Conservation (phyloP, 2,797 vertebrate genomes). For the Meriones psammophilus region DNA sequence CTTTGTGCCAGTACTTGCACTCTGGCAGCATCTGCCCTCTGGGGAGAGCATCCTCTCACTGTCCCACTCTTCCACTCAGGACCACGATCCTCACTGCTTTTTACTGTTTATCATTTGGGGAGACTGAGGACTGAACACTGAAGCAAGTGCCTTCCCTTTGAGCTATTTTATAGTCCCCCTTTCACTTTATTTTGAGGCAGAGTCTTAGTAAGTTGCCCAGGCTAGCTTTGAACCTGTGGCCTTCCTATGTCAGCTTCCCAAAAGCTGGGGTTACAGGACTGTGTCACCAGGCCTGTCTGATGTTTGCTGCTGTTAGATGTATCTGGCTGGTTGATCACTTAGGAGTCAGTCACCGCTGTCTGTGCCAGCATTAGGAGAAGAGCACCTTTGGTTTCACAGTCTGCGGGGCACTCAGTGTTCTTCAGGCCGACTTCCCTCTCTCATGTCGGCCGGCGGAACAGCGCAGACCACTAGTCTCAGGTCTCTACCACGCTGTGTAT, state of each 20-base stretch:
- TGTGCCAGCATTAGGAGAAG: neutral
- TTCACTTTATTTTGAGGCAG: neutral
- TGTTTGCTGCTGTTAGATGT: neutral
- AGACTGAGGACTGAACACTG: neutral
- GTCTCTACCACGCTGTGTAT: neutral
- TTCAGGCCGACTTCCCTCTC: neutral
- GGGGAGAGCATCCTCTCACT: fast-evolving
- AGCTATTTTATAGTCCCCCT: neutral
- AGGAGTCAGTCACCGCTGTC: neutral
- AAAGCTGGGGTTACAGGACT: neutral
- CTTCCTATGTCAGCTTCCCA: neutral
- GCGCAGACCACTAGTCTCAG: too few species aligned
- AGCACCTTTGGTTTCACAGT: neutral
- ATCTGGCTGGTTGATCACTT: neutral
- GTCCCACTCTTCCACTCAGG: neutral
- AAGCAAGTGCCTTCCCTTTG: too few species aligned
- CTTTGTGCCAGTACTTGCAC: fast-evolving
- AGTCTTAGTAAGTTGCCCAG: neutral
- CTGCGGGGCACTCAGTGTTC: too few species aligned
- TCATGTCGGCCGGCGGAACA: neutral
- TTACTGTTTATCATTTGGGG: neutral
- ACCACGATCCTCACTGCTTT: too few species aligned
- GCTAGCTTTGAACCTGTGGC: neutral
- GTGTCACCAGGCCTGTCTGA: neutral
- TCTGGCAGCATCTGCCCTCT: neutral